Evolutionary conservation across 2,888 invertebrate species (phyloP), one percentile per base, ranked within the genome.

Genomic region (Ochropleura plecta): DNA sequence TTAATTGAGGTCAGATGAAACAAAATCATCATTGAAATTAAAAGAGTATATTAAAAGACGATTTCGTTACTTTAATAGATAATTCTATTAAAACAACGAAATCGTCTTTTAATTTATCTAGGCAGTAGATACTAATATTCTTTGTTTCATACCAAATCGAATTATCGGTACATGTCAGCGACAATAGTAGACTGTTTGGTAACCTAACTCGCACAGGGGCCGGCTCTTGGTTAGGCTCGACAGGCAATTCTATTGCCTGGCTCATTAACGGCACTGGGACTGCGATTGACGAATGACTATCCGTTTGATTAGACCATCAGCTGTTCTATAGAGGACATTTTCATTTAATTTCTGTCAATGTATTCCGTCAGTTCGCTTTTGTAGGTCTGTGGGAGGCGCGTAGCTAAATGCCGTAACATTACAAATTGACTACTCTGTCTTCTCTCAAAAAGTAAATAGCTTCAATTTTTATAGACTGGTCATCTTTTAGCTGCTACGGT

Each of bases 211-310:
- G 14, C 14, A 70, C 30, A 49, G n/a, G 70, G 48, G 14, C 20
- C 42, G 42, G 20, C 12, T 30, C 30, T 30, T 30, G 30, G 30
- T 30, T 40, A 59, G 4, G 16, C 18, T 70, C 14, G 12, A 16
- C 20, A 16, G 40, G 40, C 7, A 48, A 16, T 48, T 18, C 14
- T 3, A 57, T 42, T 5, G 40, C 42, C 14, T n/a, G 18, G 10
- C 14, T 70, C 48, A 72, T 70, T 72, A 48, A 42, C n/a, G 18
- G 9, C 53, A 14, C n/a, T 70, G 42, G 46, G 8, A 49, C 18
- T 70, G 14, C 18, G n/a, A 59, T 49, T 70, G 72, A 71, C 42
- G 42, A 71, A 70, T 42, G 18, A 18, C 16, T 14, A n/a, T 65
- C 49, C 42, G 49, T 20, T 20, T 51, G 70, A 67, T 70, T 51